A percentile compares a stretch with the other conserved stretches of the same genome.
Conservation (phyloP, 2,888 invertebrate genomes). For the Geotrupes spiniger region DNA sequence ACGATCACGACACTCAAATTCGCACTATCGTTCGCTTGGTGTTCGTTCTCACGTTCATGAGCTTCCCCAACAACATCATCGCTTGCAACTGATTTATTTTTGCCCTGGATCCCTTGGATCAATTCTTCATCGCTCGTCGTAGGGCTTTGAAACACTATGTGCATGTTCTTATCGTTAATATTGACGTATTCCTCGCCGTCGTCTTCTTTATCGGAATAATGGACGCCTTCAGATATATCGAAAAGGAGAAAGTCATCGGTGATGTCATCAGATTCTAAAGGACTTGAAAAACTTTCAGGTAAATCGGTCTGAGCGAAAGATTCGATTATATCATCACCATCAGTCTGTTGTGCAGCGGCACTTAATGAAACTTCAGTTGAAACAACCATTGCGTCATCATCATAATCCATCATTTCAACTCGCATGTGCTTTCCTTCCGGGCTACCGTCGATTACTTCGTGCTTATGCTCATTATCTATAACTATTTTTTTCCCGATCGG, state of each 20-base stretch:
- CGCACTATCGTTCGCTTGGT: conserved; percentile 35
- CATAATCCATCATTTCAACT: conserved; percentile 56
- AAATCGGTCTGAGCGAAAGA: conserved; percentile 55
- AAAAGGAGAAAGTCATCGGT: conserved; percentile 64
- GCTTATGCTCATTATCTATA: conserved; percentile 18
- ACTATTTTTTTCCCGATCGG: conserved; percentile 34
- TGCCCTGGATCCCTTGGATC: conserved; percentile 42
- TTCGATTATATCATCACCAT: conserved; percentile 59
- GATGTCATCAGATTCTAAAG: conserved; percentile 56
- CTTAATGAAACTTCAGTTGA: conserved; percentile 59
- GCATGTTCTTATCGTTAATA: conserved; percentile 39
- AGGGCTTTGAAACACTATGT: conserved; percentile 46
- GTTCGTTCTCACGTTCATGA: conserved; percentile 49
- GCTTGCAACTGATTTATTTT: conserved; percentile 40
- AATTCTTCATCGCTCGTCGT: conserved; percentile 49
- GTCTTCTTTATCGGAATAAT: conserved; percentile 53
- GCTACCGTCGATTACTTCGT: conserved; percentile 32
- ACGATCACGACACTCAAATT: conserved; percentile 58
- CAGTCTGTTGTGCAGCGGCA: conserved; percentile 58
- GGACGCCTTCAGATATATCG: conserved; percentile 57
- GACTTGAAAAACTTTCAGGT: conserved; percentile 59
- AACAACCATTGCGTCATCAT: conserved; percentile 57
- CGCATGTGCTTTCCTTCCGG: conserved; percentile 29
- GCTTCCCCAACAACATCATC: conserved; percentile 50
- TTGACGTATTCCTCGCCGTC: conserved; percentile 39